These are phyloP conservation scores for Astreopora myriophthalma DNA, from an alignment of 64 coral and sea anemone genomes.

Conservation along the genomic window DNA sequence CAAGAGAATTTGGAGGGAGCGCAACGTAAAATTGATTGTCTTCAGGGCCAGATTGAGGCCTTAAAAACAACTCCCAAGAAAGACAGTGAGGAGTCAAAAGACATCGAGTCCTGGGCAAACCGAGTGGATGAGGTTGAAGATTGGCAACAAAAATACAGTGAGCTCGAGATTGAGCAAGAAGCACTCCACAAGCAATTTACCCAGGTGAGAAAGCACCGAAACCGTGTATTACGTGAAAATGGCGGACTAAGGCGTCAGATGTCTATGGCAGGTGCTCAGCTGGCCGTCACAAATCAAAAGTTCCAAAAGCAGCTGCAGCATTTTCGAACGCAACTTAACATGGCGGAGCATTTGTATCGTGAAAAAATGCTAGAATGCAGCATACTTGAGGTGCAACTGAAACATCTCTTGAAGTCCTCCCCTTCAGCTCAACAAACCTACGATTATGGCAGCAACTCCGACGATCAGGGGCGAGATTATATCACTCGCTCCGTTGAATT, in stretches of 20 bases:
- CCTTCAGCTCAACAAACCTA: conserved; percentile 9
- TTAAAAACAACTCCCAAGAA: neutral
- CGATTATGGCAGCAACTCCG: conserved; percentile 16
- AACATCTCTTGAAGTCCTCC: conserved; percentile 77
- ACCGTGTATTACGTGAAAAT: conserved; percentile 88
- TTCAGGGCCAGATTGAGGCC: conserved; percentile 5
- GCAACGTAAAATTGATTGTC: neutral
- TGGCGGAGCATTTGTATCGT: conserved; percentile 88
- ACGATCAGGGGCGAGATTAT: conserved; percentile 16
- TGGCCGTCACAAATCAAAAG: conserved; percentile 86
- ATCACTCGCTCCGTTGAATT: conserved; percentile 1
- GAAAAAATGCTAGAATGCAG: conserved; percentile 97
- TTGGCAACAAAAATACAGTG: conserved; percentile 42
- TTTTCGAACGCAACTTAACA: conserved; percentile 72
- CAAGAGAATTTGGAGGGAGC: conserved; percentile 13
- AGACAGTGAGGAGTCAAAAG: neutral
- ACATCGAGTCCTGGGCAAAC: conserved; percentile 23
- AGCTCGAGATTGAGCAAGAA: conserved; percentile 24
- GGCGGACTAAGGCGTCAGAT: conserved; percentile 90
- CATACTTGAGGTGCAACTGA: conserved; percentile 86
- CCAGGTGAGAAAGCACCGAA: conserved; percentile 92
- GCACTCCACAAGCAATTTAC: conserved; percentile 72
- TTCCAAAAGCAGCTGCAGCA: conserved; percentile 91
- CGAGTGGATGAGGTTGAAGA: neutral
- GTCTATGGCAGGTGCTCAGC: conserved; percentile 90